Base-by-base conservation (phyloP, 2,113 vertebrate species). In the Montifringilla adamsi region DNA sequence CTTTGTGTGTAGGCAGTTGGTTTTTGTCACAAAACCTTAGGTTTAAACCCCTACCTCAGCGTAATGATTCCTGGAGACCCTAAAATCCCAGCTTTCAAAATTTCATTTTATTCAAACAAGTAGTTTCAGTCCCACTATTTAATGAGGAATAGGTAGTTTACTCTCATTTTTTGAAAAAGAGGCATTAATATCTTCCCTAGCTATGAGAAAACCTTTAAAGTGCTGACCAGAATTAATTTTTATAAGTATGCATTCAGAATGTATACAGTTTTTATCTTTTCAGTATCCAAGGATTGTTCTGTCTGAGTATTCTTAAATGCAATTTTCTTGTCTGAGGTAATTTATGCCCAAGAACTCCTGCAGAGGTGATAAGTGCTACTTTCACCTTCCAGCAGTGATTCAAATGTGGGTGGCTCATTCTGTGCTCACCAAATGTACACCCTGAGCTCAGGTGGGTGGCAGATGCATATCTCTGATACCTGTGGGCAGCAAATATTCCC, bases 391-490 rank as follows among this genome's bases (percentile, higher is more conserved):
- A 75, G 59, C 35, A 67, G 27, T 62, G 43, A 84, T 55, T 84
- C 37, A 84, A 80, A 94, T 62, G n/a, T 15, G 20, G 13, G 23
- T 6, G 1, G 14, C n/a, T 93, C 47, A 5, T n/a, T 59, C 62
- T 63, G 0, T 46, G 43, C 43, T 90, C 37, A 43, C 22, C 59
- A 79, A 60, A 60, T 20, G 7, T 27, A 35, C n/a, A 66, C 10
- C 16, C 52, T 76, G 37, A 60, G 24, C 5, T 69, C 46, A 80
- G 22, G 15, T 0, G 0, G 33, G 20, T 0, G 0, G 20, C 1
- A 0, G 23, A 73, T 80, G 26, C 8, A 22, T 33, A 52, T 69
- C 39, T 53, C 24, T 81, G 33, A 60, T n/a, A 64, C 12, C 26
- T 44, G 30, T 55, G 37, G 30, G 11, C 24, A 83, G 59, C 11